Evolutionary conservation across 1,140 invertebrate species (phyloP), one percentile per base, ranked within the genome.

Genomic region (Drosophila kohkoa): DNA sequence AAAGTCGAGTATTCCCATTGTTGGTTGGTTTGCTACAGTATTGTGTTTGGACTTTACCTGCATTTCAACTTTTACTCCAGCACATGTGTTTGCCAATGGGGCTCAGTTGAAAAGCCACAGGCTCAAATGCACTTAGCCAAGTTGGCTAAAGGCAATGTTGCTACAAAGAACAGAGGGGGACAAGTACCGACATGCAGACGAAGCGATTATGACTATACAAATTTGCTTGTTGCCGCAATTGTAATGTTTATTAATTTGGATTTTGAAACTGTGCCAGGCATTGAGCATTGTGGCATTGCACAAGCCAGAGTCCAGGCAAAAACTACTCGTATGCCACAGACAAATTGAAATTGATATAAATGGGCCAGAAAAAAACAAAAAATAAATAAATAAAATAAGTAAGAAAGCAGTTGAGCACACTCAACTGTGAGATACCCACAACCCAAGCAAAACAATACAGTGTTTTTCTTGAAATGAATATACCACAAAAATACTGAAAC

Each of bases 241-340:
- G 75, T 70, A 68, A 81, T 81, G 65, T 76, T 79, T 86, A 79
- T 81, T 76, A 87, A 77, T 87, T 69, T 45, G 66, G 67, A 72
- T 66, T 69, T 79, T 70, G 82, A 82, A 62, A 58, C 72, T 45
- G 46, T 51, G 71, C 81, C 79, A 79, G 73, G 43, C 45, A 35
- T 67, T 32, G 20, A 54, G 49, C 20, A 25, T 25, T 65, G 32
- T 30, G 20, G 6, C 49, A 28, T 2, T 11, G 6, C 25, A 20
- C 38, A 10, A 3, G 38, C 38, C 32, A 13, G 11, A 54, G 58
- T 38, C 45, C 48, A 38, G 65, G 54, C 66, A 73, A 60, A 73
- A 73, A 59, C 64, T 52, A 52, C 35, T 38, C 8, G 35, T 10
- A 38, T 4, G 35, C 64, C 71, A 20, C 55, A 75, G 20, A 69